These are phyloP conservation scores for Clusia tigrina DNA, from an alignment of 2,888 invertebrate species.

Conservation along the genomic window DNA sequence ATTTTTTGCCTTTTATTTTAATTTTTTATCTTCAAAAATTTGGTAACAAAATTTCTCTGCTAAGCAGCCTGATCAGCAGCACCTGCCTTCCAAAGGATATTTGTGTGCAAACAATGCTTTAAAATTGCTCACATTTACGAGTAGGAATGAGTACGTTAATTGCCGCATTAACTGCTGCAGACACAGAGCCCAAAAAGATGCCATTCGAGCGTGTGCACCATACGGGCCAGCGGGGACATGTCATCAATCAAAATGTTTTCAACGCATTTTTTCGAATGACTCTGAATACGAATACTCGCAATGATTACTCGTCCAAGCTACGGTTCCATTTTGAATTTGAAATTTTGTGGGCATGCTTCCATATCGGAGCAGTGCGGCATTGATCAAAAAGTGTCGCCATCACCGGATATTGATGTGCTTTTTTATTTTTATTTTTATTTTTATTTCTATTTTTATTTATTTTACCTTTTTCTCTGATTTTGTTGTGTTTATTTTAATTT, in stretches of 20 bases:
- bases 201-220: constrained; percentile 1
- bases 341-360: too few relatives aligned
- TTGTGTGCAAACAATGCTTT: constrained; percentile 11
- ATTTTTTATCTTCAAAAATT: too few relatives aligned
- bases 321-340: too few relatives aligned
- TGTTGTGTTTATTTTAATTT: neutral
- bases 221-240: constrained; percentile 14
- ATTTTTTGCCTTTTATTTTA: too few relatives aligned
- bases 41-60: constrained; percentile 55
- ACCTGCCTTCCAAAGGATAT: constrained; percentile 30
- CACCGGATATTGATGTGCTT: constrained; percentile 5
- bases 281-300: neutral
- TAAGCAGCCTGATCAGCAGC: constrained; percentile 49
- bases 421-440: neutral
- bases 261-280: constrained; percentile 46
- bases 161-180: constrained; percentile 20
- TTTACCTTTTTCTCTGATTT: neutral
- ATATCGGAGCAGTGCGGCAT: too few relatives aligned
- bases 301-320: too few relatives aligned
- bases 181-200: constrained; percentile 2
- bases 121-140: neutral
- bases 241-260: constrained; percentile 54
- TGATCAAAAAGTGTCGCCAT: constrained; percentile 6
- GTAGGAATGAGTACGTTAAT: constrained; percentile 10
- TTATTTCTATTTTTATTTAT: neutral